These are phyloP conservation scores for Parasteatoda tepidariorum DNA, from an alignment of 1,140 invertebrate genomes.

Conservation along the genomic window DNA sequence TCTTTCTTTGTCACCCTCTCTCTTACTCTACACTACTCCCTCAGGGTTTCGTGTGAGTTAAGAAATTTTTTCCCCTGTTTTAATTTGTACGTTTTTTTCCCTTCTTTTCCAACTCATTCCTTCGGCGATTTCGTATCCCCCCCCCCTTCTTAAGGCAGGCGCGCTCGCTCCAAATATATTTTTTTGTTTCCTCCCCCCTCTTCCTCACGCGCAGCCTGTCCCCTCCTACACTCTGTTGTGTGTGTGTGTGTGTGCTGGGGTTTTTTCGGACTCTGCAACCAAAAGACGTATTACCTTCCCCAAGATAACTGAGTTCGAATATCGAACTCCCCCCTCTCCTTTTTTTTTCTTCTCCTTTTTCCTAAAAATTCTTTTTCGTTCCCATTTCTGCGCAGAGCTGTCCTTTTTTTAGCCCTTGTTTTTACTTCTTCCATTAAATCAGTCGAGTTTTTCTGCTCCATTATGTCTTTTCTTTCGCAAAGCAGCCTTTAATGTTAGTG, in stretches of 20 bases:
- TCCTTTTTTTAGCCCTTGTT: background rate
- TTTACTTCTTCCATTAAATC: background rate
- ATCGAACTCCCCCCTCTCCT: conserved; percentile 61
- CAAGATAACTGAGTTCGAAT: conserved; percentile 65
- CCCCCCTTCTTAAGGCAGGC: background rate
- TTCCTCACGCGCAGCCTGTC: background rate
- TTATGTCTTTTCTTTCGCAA: background rate
- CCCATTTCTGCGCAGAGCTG: background rate
- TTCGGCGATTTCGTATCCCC: conserved; percentile 4
- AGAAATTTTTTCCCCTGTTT: conserved; percentile 30
- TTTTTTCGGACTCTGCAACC: conserved; percentile 37
- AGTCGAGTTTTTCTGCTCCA: background rate
- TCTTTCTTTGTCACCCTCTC: conserved; percentile 33
- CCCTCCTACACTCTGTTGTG: conserved; percentile 38
- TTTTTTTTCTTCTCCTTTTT: conserved; percentile 10
- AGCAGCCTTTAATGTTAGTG: background rate
- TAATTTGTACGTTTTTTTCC: conserved; percentile 53
- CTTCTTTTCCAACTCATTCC: conserved; percentile 21
- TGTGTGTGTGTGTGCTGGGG: conserved; percentile 34
- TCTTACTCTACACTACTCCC: background rate
- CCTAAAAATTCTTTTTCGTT: background rate
- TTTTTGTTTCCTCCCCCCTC: background rate
- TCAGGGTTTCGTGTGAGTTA: conserved; percentile 28
- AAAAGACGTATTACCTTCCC: conserved; percentile 49
- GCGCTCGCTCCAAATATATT: background rate